Evolutionary conservation across 2,113 vertebrate species (phyloP), one percentile per base, ranked within the genome.

Genomic region (Chloropsis cyanopogon): DNA sequence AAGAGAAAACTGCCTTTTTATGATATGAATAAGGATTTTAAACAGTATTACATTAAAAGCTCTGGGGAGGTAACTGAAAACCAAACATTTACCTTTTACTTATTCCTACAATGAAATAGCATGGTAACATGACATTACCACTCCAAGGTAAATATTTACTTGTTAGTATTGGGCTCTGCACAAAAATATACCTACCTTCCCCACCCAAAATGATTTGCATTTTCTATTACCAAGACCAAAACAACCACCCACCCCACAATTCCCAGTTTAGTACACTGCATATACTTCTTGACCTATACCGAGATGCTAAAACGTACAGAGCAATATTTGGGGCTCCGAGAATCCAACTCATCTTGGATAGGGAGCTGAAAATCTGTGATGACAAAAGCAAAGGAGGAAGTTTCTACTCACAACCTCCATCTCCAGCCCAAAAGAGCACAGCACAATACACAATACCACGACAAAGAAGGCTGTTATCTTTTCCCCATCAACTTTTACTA

Each of bases 101-200:
- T 83, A 92, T 81, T 94, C 82, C 93, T 94, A 95, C 92, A 90
- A 88, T 90, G 85, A 93, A 96, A 96, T 92, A 95, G 63, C 71
- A 68, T 1, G 25, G 92, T 64, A 94, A 95, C 60, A 81, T 86
- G 78, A 88, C 87, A 95, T 93, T 85, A 86, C 31, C 0, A 0
- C 76, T 92, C 95, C 94, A 96, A 96, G 82, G 82, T 93, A 96
- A 97, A 97, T 96, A 96, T 96, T 97, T 95, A 97, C 90, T 92
- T 92, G 82, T 83, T 82, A 70, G 94, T 95, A 95, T 75, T 96
- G 88, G 82, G 82, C 60, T 80, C 76, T 4, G 25, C 72, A 88
- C 76, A 96, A 97, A 96, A 97, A 95, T 96, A 96, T 92, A 86
- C 72, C 63, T 63, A 28, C 78, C 26, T 52, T 90, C 90, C 57